A percentile compares a stretch with the other conserved stretches of the same genome.
These are phyloP conservation scores for Syngnathus floridae DNA, from an alignment of 2,113 vertebrate species.

Conservation along the genomic window DNA sequence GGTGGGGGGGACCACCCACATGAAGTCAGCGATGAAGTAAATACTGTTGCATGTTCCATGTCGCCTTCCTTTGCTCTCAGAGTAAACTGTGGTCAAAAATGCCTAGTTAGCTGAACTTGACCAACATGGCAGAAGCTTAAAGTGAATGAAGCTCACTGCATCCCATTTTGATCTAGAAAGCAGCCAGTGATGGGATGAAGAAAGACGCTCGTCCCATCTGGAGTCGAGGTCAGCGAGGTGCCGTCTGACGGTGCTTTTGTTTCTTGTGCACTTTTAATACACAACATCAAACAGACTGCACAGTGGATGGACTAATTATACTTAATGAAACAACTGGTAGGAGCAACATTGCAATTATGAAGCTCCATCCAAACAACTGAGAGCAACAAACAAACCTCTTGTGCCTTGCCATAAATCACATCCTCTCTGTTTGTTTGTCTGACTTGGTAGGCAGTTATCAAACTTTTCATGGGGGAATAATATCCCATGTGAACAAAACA, in stretches of 20 bases:
- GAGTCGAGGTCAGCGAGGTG: constrained; percentile 52
- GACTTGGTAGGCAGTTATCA: constrained; percentile 44
- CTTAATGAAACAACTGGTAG: constrained; percentile 15
- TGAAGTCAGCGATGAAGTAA: constrained; percentile 67
- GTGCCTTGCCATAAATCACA: constrained; percentile 46
- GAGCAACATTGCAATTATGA: neutral
- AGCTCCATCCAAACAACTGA: constrained; percentile 24
- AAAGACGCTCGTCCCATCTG: constrained; percentile 47
- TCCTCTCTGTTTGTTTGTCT: constrained; percentile 59
- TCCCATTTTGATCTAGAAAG: constrained; percentile 19
- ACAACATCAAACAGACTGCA: constrained; percentile 37
- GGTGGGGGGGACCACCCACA: constrained; percentile 66
- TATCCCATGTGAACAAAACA: constrained; percentile 50
- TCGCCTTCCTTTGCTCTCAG: constrained; percentile 46
- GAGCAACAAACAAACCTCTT: constrained; percentile 35
- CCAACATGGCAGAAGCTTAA: constrained; percentile 35
- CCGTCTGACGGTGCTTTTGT: constrained; percentile 48
- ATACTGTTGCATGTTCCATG: constrained; percentile 57
- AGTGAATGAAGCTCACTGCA: neutral
- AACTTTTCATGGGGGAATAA: constrained; percentile 51
- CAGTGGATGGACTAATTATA: constrained; percentile 19
- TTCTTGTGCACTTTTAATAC: constrained; percentile 44
- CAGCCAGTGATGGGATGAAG: constrained; percentile 39
- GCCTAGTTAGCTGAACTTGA: constrained; percentile 58
- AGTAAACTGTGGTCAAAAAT: constrained; percentile 57